A percentile compares a stretch with the other conserved stretches of the same genome.
These are phyloP conservation scores for Diplolepis rosae DNA, from an alignment of 2,888 invertebrate species.

Conservation along the genomic window DNA sequence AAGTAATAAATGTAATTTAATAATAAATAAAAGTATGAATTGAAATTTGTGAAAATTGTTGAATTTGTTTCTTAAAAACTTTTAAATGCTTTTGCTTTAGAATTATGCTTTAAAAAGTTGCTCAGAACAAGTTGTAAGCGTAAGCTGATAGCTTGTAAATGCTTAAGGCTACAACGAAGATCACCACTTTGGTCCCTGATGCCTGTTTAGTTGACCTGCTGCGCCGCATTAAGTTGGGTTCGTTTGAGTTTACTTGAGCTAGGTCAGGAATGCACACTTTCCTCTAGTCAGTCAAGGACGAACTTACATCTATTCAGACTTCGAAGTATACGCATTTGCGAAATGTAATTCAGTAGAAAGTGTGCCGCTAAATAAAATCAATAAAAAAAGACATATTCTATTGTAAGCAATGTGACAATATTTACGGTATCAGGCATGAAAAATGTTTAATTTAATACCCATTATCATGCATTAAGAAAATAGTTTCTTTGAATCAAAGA, in stretches of 20 bases:
- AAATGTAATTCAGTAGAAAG: too few species aligned
- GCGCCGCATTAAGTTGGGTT: constrained; percentile 19
- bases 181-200: constrained; percentile 1
- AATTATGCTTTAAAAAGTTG: constrained; percentile 7
- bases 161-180: constrained; percentile 11
- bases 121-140: constrained; percentile 10
- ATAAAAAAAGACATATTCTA: neutral
- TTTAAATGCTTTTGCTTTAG: too few species aligned
- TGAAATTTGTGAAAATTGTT: too few species aligned
- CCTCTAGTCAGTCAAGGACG: neutral
- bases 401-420: neutral
- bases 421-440: constrained; percentile 1
- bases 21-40: too few species aligned
- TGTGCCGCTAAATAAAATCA: too few species aligned
- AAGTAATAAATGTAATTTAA: too few species aligned
- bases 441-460: constrained; percentile 20
- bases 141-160: constrained; percentile 7
- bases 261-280: constrained; percentile 10
- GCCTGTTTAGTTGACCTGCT: constrained; percentile 16
- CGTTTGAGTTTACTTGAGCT: constrained; percentile 19
- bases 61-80: too few species aligned
- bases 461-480: too few species aligned
- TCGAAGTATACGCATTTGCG: too few species aligned
- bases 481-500: too few species aligned
- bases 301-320: too few species aligned